These are phyloP conservation scores for Pangasianodon hypophthalmus DNA, from an alignment of 2,113 vertebrate genomes.

Conservation along the genomic window DNA sequence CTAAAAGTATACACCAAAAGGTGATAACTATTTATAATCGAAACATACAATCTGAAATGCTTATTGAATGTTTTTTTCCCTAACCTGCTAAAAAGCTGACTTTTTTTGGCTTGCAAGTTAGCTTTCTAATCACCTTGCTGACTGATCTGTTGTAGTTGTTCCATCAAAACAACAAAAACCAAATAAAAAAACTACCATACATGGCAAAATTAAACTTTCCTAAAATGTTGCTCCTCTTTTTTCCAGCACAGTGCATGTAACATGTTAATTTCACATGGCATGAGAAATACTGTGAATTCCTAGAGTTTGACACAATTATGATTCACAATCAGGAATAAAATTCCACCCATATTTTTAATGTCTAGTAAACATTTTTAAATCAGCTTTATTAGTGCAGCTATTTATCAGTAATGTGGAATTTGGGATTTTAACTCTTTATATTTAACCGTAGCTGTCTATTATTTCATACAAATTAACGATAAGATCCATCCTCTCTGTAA, in stretches of 20 bases:
- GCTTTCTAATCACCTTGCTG: no score
- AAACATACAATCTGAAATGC: background rate
- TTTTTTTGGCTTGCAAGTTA: background rate
- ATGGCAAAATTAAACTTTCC: background rate
- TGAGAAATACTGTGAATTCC: background rate
- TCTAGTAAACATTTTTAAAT: background rate
- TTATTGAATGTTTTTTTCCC: background rate
- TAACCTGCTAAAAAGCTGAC: background rate
- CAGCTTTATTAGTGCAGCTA: background rate
- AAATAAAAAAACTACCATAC: background rate
- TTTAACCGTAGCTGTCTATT: background rate
- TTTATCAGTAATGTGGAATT: background rate
- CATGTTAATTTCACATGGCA: background rate
- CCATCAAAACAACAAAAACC: background rate
- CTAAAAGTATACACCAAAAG: background rate
- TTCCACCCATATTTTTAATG: background rate
- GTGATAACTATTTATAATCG: background rate
- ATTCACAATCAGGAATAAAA: background rate
- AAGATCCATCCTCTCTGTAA: background rate
- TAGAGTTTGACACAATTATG: background rate
- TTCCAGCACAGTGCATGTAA: background rate
- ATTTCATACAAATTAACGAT: background rate
- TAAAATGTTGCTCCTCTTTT: background rate
- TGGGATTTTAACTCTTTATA: background rate
- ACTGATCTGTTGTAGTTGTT: background rate